phyloP scores from a whole-genome alignment of 2,888 invertebrate genomes.

The Melikaiella ostensackeni region DNA sequence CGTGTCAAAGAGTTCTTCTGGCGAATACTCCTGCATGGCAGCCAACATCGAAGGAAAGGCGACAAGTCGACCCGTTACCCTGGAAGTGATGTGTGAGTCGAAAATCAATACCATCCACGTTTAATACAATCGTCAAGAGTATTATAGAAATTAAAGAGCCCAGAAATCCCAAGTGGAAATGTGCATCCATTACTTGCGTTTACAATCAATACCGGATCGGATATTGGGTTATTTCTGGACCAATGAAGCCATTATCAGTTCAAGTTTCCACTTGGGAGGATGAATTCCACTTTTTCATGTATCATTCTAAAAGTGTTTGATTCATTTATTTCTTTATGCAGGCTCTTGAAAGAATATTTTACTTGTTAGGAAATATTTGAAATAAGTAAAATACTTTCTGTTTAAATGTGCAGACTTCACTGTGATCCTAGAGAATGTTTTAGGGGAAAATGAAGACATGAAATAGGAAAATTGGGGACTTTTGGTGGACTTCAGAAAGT shows the following conservation, averaged over 20 bases:
- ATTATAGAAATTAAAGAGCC: slow-evolving; percentile 19
- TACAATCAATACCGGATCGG: slow-evolving; percentile 19
- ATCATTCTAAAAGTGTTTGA: neutral
- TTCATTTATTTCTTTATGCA: neutral
- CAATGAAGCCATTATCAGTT: slow-evolving; percentile 15
- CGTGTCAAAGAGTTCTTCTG: slow-evolving; percentile 89
- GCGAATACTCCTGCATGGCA: slow-evolving; percentile 93
- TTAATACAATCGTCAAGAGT: neutral
- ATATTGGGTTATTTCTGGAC: slow-evolving; percentile 18
- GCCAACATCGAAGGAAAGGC: slow-evolving; percentile 91
- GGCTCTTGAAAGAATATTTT: neutral
- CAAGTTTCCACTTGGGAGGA: slow-evolving; percentile 24
- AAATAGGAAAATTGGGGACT: no score
- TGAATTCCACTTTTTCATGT: neutral
- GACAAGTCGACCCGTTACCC: slow-evolving; percentile 76
- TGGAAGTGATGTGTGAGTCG: slow-evolving; percentile 79
- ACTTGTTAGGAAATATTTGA: neutral
- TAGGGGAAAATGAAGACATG: no score
- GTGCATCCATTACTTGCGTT: slow-evolving; percentile 17
- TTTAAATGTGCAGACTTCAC: no score
- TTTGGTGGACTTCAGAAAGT: no score
- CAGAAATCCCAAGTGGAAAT: slow-evolving; percentile 33
- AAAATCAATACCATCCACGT: slow-evolving; percentile 30
- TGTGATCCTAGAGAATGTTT: no score
- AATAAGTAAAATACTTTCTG: no score